Evolutionary conservation across 2,797 vertebrate genomes (phyloP).

Genomic region (Pelobates cultripes): DNA sequence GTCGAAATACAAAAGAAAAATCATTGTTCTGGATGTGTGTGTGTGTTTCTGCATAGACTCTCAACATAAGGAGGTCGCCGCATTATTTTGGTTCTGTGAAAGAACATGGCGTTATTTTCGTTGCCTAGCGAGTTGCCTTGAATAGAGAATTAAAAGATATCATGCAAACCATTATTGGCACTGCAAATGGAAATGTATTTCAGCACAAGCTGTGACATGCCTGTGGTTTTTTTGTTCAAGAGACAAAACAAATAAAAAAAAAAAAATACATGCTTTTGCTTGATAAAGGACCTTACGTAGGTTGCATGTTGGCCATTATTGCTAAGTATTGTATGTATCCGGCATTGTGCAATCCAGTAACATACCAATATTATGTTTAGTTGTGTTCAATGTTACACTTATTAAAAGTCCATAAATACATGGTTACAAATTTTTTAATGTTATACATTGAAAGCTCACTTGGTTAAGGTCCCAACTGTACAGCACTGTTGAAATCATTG

Average conservation of each 20-base stretch:
- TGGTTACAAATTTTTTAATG: too few species aligned
- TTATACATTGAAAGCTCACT: too few species aligned
- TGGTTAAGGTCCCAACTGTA: too few species aligned
- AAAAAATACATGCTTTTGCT: conserved; percentile 15
- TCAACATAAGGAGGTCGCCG: background rate
- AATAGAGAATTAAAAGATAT: conserved; percentile 39
- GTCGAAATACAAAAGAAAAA: background rate
- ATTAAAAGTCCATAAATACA: too few species aligned
- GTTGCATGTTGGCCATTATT: background rate
- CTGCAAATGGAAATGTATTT: conserved; percentile 35
- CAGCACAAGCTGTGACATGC: conserved; percentile 55
- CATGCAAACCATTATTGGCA: conserved; percentile 27
- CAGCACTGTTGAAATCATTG: too few species aligned
- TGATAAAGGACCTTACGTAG: background rate
- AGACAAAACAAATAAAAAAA: conserved; percentile 31
- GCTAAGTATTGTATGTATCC: too few species aligned
- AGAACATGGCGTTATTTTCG: conserved; percentile 38
- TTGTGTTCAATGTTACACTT: too few species aligned
- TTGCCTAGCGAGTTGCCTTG: conserved; percentile 46
- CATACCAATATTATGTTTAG: too few species aligned
- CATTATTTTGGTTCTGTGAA: background rate
- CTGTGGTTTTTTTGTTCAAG: conserved; percentile 36
- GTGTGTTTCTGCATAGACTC: conserved; percentile 1
- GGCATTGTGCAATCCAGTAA: too few species aligned
- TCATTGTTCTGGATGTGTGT: background rate